A percentile compares a stretch with the other conserved stretches of the same genome.
Conservation (phyloP, 2,797 vertebrate genomes). For the Smutsia temminckii region DNA sequence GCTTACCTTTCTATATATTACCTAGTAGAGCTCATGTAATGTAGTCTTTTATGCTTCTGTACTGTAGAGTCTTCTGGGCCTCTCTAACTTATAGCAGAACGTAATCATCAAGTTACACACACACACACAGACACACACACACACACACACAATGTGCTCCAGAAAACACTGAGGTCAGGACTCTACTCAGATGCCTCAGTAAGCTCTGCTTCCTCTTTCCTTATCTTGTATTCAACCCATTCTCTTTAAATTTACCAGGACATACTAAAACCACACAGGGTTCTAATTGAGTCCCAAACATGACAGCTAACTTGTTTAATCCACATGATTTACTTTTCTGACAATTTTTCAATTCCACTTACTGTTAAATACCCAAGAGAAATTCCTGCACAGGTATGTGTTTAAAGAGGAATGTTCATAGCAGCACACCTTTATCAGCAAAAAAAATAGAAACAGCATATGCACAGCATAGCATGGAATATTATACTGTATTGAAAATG, state of each 20-base stretch:
- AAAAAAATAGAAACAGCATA: not conserved
- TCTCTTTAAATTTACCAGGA: not conserved
- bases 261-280: not conserved
- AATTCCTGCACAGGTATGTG: not conserved
- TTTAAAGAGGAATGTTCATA: not conserved
- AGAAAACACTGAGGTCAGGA: not conserved
- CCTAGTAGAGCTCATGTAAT: not conserved
- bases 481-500: not conserved
- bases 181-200: not conserved
- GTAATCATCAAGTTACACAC: not conserved
- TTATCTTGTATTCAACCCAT: not conserved
- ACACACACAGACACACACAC: not conserved
- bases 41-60: not conserved
- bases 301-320: not conserved
- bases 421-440: not conserved
- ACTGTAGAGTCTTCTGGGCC: not conserved
- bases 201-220: not conserved
- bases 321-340: not conserved
- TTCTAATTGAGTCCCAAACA: not conserved
- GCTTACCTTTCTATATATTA: not conserved
- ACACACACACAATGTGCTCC: not conserved
- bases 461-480: not conserved
- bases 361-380: not conserved
- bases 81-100: not conserved
- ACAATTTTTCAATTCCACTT: not conserved